Evolutionary conservation across 2,113 vertebrate species (phyloP), one percentile per base, ranked within the genome.

Genomic region (Ornithorhynchus anatinus): DNA sequence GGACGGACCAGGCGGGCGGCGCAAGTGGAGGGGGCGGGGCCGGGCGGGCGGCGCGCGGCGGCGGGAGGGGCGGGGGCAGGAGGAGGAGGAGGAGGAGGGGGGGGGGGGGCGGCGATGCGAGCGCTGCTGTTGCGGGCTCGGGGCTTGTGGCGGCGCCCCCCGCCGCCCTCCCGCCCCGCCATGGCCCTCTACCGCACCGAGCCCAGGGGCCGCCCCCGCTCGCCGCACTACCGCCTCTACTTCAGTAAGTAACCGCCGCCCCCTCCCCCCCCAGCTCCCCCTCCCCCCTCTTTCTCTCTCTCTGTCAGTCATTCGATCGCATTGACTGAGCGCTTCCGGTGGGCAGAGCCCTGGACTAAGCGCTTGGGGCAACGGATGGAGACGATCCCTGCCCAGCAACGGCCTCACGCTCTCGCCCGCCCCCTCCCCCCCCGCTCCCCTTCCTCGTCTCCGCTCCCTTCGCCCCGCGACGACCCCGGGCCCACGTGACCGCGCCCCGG

Each of bases 171-270:
- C 25, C 56, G 69, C 48, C 59, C 75, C 70, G 66, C 65, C 53
- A 95, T 85, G 89, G 85, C 92, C 74, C 79, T 84, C 58, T 98
- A 95, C 85, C 60, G 87, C 58, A 95, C 92, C 37, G 96, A 97
- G 63, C 92, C 84, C 86, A 91, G 95, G 85, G 97, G 97, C 85
- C 90, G 69, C 14, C 89, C 85, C 22, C 84, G 91, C 76, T 89
- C 95, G 2, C 40, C 78, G 2, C 93, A 94, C 50, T 96, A 94
- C 92, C 92, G 97, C 89, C 88, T 98, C 75, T 99, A 96, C 85
- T 96, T 97, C 81, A 97, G 97, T 98, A 92, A 97, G 97, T 97
- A 85, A 71, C 36, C 42, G 60, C 43, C 25, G 1, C 7, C 27
- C 33, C 44, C 3, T 17, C n/a, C 19, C 1, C 8, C 17, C 36